Conservation (phyloP, 1,140 invertebrate species). For the Bactericera cockerelli region DNA sequence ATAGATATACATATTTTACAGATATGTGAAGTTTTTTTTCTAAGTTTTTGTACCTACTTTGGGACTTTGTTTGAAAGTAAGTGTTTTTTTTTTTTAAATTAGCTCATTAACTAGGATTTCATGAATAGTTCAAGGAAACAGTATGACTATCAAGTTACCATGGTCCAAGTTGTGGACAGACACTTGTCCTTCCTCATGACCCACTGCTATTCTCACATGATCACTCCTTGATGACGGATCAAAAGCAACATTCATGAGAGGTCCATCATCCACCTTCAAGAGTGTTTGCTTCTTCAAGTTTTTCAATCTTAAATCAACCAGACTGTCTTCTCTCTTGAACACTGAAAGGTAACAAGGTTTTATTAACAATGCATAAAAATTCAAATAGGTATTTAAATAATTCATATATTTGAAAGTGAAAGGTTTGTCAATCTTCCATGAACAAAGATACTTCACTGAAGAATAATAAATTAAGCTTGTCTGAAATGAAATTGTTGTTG, state of each 20-base stretch:
- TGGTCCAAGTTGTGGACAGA: not conserved
- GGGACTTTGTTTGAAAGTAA: too few relatives aligned
- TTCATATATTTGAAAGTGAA: not conserved
- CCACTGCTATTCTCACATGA: not conserved
- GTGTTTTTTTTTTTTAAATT: too few relatives aligned
- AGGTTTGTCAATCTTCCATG: not conserved
- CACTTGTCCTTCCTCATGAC: not conserved
- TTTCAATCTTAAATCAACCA: not conserved
- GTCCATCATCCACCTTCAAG: not conserved
- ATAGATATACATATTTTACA: too few relatives aligned
- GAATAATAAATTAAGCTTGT: too few relatives aligned
- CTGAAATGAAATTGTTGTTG: too few relatives aligned
- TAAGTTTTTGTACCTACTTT: too few relatives aligned
- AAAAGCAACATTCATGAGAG: not conserved
- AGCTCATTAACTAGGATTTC: too few relatives aligned
- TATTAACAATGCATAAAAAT: not conserved
- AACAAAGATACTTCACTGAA: too few relatives aligned
- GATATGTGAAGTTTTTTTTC: too few relatives aligned
- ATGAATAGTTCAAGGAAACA: not conserved
- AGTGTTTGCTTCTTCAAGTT: not conserved
- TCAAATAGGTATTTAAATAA: not conserved
- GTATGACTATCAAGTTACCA: not conserved
- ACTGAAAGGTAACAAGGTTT: not conserved
- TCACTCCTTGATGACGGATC: not conserved
- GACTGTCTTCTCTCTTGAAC: not conserved